Evolutionary conservation across 2,888 invertebrate genomes (phyloP).

Genomic region (Pyralis farinalis): DNA sequence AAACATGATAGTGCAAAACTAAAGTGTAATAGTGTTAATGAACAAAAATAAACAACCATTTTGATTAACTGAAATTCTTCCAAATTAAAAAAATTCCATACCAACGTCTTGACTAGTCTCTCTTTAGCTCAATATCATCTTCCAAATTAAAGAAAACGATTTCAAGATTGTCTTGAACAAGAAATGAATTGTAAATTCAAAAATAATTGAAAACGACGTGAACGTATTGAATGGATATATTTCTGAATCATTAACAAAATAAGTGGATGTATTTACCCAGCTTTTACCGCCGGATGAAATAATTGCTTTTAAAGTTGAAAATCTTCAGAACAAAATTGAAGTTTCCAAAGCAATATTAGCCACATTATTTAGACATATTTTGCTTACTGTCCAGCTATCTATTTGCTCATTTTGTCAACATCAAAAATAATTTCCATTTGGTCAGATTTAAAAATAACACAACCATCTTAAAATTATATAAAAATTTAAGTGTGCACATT

Average conservation of each 20-base stretch:
- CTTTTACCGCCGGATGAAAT: constrained; percentile 31
- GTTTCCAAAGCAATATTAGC: constrained; percentile 33
- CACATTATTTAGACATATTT: too few species aligned
- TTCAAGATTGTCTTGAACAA: too few species aligned
- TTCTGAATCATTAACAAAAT: not conserved
- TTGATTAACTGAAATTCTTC: constrained; percentile 5
- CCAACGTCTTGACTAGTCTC: constrained; percentile 1
- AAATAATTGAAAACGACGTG: too few species aligned
- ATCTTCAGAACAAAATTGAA: constrained; percentile 30
- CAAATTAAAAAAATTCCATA: constrained; percentile 7
- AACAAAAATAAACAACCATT: not conserved
- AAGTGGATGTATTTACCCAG: constrained; percentile 8
- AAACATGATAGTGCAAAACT: constrained; percentile 15
- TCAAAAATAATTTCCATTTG: too few species aligned
- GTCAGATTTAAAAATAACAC: too few species aligned
- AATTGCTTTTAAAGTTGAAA: constrained; percentile 28
- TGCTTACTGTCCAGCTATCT: too few species aligned
- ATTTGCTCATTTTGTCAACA: too few species aligned
- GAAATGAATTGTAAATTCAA: too few species aligned
- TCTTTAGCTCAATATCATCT: constrained; percentile 30
- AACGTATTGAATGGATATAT: constrained; percentile 7
- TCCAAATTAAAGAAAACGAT: constrained; percentile 23
- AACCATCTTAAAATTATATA: too few species aligned
- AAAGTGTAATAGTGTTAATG: constrained; percentile 15
- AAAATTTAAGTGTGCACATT: too few species aligned